Base-by-base conservation (phyloP, 2,113 vertebrate genomes). In the Callaeas wilsoni region DNA sequence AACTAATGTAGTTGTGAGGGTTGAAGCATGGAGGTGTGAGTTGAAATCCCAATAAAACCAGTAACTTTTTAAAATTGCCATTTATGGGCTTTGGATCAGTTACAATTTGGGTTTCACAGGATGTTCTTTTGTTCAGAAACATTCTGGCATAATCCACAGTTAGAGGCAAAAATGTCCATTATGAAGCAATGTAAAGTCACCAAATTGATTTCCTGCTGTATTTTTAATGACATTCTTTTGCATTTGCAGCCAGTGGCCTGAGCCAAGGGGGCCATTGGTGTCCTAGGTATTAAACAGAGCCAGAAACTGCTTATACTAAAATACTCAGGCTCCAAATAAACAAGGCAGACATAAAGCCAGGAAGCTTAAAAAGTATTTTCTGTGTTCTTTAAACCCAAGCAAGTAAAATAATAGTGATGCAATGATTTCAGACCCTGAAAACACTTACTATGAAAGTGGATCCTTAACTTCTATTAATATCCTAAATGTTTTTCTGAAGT, bases 121-220 rank as follows among this genome's bases (percentile, higher is more conserved):
- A 79, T 71, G 27, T 69, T 73, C n/a, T 73, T 83, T 76, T 86
- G 37, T 83, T 37, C 35, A 83, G 44, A 90, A 92, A 67, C 49
- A 32, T 90, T 71, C 41, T 44, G 86, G 44, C 15, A 8, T 75
- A 79, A 80, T 73, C 62, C 37, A 73, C 35, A 56, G 44, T 69
- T 71, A 30, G 44, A 80, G 63, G 71, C 44, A 91, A 89, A 84
- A 91, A 87, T 67, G 19, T 41, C 77, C 74, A 89, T 84, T 96
- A 84, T 32, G 81, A 89, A 85, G 35, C 27, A 70, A 71, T 63
- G 39, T 76, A 64, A 92, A 94, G 41, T 44, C 57, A 91, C 44
- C 44, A 82, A 75, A 89, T 60, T 91, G 52, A 91, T 95, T 96
- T 94, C 84, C 52, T 91, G 59, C 33, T 94, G 77, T 95, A 93